Evolutionary conservation across 1,140 invertebrate genomes (phyloP).

Genomic region (Atta texana): DNA sequence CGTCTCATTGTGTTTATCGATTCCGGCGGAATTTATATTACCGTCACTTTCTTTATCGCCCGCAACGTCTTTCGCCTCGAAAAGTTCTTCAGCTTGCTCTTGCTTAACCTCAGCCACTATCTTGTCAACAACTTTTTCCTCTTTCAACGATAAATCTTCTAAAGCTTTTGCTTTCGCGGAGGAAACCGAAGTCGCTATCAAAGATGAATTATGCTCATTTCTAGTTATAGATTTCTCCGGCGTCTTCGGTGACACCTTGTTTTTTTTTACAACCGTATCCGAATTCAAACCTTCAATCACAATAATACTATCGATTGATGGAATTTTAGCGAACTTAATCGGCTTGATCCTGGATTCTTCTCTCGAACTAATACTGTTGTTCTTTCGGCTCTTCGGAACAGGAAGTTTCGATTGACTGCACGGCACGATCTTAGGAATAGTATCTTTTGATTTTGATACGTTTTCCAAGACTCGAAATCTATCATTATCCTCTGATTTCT

Average conservation of each 20-base stretch:
- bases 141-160: conserved; percentile 23
- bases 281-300: background rate
- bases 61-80: conserved; percentile 11
- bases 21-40: background rate
- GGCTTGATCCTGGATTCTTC: conserved; percentile 66
- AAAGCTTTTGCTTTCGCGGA: background rate
- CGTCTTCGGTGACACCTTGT: conserved; percentile 67
- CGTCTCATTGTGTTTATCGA: conserved; percentile 19
- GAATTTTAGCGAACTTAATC: conserved; percentile 70
- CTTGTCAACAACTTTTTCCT: conserved; percentile 7
- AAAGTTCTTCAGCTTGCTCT: background rate
- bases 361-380: background rate
- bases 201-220: conserved; percentile 18
- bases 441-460: background rate
- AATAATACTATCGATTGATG: conserved; percentile 62
- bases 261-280: background rate
- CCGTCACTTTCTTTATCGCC: conserved; percentile 1
- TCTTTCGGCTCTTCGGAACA: conserved; percentile 29
- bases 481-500: background rate
- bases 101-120: conserved; percentile 14
- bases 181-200: background rate
- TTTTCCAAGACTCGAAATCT: conserved; percentile 5
- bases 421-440: background rate
- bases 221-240: conserved; percentile 56
- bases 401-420: background rate